Base-by-base conservation (phyloP, 2,797 vertebrate species). In the Lerista edwardsae region DNA sequence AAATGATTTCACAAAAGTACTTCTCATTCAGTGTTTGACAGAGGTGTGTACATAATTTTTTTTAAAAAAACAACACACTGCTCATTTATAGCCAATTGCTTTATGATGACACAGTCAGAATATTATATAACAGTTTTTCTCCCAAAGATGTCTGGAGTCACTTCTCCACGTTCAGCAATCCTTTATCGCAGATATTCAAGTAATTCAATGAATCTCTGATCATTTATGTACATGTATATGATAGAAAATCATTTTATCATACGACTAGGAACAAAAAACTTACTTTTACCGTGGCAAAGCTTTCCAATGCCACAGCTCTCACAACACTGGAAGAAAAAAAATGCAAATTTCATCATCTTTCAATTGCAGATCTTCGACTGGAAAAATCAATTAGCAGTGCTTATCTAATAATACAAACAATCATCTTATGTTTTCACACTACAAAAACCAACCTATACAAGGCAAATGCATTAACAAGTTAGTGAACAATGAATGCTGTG, bases 241-340 rank as follows among this genome's bases (percentile, higher is more conserved):
- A 6, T 6, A 79, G 27, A 90, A 68, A 76, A 11, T 64, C 51
- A 82, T 81, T 64, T 67, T 7, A 62, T 76, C 51, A 74, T 17
- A 15, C 31, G 15, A 59, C 75, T 31, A 67, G 19, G 78, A 86
- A 61, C 82, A 82, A 76, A 89, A 88, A 86, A 93, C 97, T 96
- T 92, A 98, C 97, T 39, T 95, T 88, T 91, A 93, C 82, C 86
- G 92, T 91, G 71, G 90, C 84, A 41, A 74, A 4, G 36, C 6
- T 23, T 61, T 96, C 95, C 89, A 97, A 89, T 65, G 94, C 95
- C 55, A 97, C 94, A 69, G 95, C 89, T 93, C 97, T 95, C 93
- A 93, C 97, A 80, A 87, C 96, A 80, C 97, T 97, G 93, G n/a
- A 94, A 95, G 85, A 73, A 81, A 94, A 95, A 93, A 83, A 90